Conservation (phyloP, 1,140 invertebrate species). For the Cotesia chilonis region DNA sequence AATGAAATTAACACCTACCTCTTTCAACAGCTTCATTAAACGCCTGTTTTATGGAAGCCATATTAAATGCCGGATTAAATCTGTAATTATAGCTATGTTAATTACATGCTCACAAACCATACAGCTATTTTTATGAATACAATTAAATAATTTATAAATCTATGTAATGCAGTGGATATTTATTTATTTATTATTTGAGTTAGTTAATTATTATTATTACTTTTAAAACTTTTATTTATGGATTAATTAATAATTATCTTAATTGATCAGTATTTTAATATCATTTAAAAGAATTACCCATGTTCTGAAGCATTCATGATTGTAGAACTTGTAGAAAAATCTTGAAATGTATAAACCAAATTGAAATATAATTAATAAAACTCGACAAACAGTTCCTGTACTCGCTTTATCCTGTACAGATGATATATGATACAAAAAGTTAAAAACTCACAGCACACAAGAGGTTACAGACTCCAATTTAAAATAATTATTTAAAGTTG, state of each 20-base stretch:
- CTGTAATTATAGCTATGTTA: slow-evolving; percentile 63
- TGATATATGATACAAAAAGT: no score
- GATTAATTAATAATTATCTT: not conserved
- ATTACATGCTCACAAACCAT: slow-evolving; percentile 29
- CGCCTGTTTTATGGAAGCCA: slow-evolving; percentile 91
- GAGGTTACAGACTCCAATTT: no score
- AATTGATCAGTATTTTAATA: slow-evolving; percentile 8
- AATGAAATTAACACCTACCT: slow-evolving; percentile 67
- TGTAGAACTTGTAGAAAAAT: slow-evolving; percentile 50
- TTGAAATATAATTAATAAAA: not conserved
- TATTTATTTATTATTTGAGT: not conserved
- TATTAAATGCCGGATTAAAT: slow-evolving; percentile 90
- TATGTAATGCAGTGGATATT: not conserved
- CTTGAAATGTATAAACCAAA: slow-evolving; percentile 25
- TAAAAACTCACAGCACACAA: no score
- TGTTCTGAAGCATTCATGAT: slow-evolving; percentile 82
- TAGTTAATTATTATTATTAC: no score
- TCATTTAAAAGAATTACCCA: slow-evolving; percentile 68
- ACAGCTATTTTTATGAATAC: no score
- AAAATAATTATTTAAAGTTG: no score
- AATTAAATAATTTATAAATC: slow-evolving; percentile 7
- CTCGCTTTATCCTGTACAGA: slow-evolving; percentile 49
- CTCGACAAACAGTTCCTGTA: slow-evolving; percentile 36
- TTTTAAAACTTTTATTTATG: no score
- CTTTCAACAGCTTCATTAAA: slow-evolving; percentile 92